Percentiles rank a stretch among this genome's conserved stretches.
These are phyloP conservation scores for Drosophila trapezifrons DNA, from an alignment of 1,140 invertebrate species.

Conservation along the genomic window DNA sequence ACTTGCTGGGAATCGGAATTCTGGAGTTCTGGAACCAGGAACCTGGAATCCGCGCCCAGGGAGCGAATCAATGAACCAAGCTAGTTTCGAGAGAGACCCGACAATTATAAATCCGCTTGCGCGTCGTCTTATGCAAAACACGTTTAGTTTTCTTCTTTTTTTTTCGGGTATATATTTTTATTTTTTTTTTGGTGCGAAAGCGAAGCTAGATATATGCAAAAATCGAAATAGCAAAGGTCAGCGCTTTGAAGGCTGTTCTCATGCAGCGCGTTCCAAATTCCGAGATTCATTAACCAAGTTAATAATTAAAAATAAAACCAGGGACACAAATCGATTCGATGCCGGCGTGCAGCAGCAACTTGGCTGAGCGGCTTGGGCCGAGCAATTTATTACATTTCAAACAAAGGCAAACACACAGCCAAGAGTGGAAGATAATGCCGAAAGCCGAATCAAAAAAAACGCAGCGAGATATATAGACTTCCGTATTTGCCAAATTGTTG, in stretches of 20 bases:
- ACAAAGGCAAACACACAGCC: slow-evolving; percentile 31
- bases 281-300: slow-evolving; percentile 62
- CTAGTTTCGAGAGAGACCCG: slow-evolving; percentile 4
- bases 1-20: slow-evolving; percentile 44
- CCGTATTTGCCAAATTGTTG: slow-evolving; percentile 71
- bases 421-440: slow-evolving; percentile 23
- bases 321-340: slow-evolving; percentile 60
- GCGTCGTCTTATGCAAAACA: slow-evolving; percentile 62
- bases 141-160: slow-evolving; percentile 54
- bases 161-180: slow-evolving; percentile 6
- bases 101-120: slow-evolving; percentile 47
- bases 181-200: slow-evolving; percentile 25
- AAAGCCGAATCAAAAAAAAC: slow-evolving; percentile 31
- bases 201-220: slow-evolving; percentile 64
- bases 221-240: slow-evolving; percentile 81
- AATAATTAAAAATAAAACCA: slow-evolving; percentile 73
- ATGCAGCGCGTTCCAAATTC: slow-evolving; percentile 71
- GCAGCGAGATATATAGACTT: slow-evolving; percentile 71
- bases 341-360: slow-evolving; percentile 61
- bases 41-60: slow-evolving; percentile 46
- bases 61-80: slow-evolving; percentile 50
- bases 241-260: slow-evolving; percentile 72
- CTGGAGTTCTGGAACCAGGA: slow-evolving; percentile 44
- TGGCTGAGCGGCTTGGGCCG: slow-evolving; percentile 16
- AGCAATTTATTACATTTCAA: slow-evolving; percentile 72